A percentile compares a stretch with the other conserved stretches of the same genome.
Evolutionary conservation across 2,113 vertebrate genomes (phyloP).

Genomic region (Heterotilapia buettikoferi): DNA sequence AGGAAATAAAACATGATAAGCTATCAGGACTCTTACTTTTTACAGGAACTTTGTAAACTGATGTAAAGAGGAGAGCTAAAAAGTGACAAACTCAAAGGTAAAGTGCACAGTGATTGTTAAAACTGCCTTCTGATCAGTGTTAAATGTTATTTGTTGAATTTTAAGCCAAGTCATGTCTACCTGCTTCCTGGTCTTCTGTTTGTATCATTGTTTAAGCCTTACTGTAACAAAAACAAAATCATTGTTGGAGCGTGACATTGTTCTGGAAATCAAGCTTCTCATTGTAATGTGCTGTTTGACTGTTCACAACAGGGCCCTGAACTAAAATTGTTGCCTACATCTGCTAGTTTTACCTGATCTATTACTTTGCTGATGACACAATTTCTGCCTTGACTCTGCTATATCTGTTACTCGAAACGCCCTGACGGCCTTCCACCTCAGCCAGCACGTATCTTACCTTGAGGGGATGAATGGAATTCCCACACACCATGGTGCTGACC

Average conservation of each 20-base stretch:
- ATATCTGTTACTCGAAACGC: constrained; percentile 33
- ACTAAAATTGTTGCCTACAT: constrained; percentile 11
- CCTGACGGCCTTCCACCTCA: constrained; percentile 7
- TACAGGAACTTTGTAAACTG: neutral
- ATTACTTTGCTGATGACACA: constrained; percentile 18
- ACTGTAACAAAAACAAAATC: constrained; percentile 24
- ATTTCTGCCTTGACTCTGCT: constrained; percentile 46
- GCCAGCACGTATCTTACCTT: neutral
- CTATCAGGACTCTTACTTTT: constrained; percentile 7
- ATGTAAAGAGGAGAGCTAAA: neutral
- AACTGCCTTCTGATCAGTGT: constrained; percentile 50
- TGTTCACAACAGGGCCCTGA: neutral
- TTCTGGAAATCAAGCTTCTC: neutral
- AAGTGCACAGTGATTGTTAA: constrained; percentile 35
- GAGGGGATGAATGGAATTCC: neutral
- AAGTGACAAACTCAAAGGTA: constrained; percentile 4
- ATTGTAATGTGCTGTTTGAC: neutral
- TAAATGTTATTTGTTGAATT: constrained; percentile 15
- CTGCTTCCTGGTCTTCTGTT: neutral
- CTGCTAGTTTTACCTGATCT: neutral
- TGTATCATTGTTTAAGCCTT: constrained; percentile 36
- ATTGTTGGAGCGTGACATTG: neutral
- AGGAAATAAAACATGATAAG: constrained; percentile 15
- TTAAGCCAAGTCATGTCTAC: constrained; percentile 14
- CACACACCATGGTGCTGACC: constrained; percentile 40